Percentiles rank a stretch among this genome's conserved stretches.
Conservation (phyloP, 2,797 vertebrate genomes). For the Cheirogaleus major region DNA sequence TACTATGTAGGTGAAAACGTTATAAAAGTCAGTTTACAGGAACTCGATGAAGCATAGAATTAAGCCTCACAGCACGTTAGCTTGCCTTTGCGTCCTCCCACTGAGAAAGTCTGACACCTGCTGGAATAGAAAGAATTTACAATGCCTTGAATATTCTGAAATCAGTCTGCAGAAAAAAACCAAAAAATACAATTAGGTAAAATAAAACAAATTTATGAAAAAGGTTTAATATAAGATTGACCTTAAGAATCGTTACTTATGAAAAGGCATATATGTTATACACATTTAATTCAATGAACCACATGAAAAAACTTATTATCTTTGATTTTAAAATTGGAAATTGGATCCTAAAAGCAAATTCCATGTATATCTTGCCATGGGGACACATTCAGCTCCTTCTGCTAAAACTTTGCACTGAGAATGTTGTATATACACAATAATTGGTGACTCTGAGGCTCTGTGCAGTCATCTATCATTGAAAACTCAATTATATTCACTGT, state of each 20-base stretch:
- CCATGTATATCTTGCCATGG: no score
- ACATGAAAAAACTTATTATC: background rate
- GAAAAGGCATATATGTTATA: background rate
- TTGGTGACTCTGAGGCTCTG: background rate
- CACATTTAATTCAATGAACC: background rate
- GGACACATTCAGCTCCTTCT: background rate
- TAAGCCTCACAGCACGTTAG: background rate
- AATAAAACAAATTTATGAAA: background rate
- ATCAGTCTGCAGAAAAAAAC: background rate
- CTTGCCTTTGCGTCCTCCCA: background rate
- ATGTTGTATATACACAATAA: background rate
- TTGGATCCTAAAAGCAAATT: background rate
- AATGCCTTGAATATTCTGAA: background rate
- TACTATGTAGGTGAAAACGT: background rate
- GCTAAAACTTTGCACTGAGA: background rate
- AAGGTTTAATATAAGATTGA: background rate
- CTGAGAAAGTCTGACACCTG: conserved; percentile 64
- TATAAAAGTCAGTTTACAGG: background rate
- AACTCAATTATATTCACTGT: background rate
- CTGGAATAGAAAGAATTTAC: conserved; percentile 49
- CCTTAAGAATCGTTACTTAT: background rate
- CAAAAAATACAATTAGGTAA: background rate
- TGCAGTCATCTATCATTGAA: background rate
- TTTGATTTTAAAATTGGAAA: conserved; percentile 26
- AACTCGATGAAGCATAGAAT: background rate